These are phyloP conservation scores for Anableps anableps DNA, from an alignment of 2,797 vertebrate genomes.

Conservation along the genomic window DNA sequence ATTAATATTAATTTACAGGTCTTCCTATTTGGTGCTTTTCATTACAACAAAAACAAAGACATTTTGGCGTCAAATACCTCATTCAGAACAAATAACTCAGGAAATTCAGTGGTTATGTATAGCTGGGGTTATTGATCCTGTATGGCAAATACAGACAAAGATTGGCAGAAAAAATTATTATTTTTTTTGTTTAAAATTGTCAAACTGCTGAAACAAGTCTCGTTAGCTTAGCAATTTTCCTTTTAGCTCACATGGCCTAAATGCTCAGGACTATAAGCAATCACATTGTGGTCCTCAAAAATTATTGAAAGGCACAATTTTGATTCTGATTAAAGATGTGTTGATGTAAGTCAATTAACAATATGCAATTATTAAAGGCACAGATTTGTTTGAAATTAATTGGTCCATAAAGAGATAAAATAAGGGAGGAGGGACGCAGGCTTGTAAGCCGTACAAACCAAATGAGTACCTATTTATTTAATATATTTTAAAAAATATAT, in stretches of 20 bases:
- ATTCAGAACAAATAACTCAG: constrained; percentile 47
- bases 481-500: constrained; percentile 26
- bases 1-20: constrained; percentile 79
- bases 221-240: constrained; percentile 13
- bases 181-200: constrained; percentile 6
- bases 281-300: constrained; percentile 66
- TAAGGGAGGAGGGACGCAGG: constrained; percentile 10
- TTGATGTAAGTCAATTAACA: constrained; percentile 59
- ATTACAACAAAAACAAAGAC: constrained; percentile 58
- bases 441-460: constrained; percentile 51
- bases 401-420: constrained; percentile 60
- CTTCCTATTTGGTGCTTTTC: constrained; percentile 78
- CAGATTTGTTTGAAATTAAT: constrained; percentile 70
- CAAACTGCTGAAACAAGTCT: constrained; percentile 20
- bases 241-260: constrained; percentile 46
- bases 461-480: not conserved
- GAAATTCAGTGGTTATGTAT: constrained; percentile 49
- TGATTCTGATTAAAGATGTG: constrained; percentile 59
- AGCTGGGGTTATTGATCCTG: constrained; percentile 51
- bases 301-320: constrained; percentile 82
- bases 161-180: constrained; percentile 15
- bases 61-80: constrained; percentile 65
- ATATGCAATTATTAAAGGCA: constrained; percentile 71
- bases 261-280: constrained; percentile 37
- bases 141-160: constrained; percentile 77